These are phyloP conservation scores for Gambusia holbrooki DNA, from an alignment of 2,113 vertebrate species.

Conservation along the genomic window DNA sequence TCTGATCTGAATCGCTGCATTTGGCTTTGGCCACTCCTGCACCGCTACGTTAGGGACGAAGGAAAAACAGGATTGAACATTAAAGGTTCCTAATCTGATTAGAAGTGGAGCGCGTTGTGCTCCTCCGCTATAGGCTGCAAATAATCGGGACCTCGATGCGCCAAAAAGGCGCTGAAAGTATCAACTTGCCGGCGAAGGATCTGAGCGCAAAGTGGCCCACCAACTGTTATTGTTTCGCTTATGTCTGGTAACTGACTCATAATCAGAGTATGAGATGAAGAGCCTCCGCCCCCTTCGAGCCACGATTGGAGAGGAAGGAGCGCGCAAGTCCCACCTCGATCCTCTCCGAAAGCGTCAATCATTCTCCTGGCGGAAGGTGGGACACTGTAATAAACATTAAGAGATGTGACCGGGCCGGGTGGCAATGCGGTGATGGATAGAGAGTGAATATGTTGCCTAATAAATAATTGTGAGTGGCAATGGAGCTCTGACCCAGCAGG, in stretches of 20 bases:
- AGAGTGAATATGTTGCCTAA: slow-evolving; percentile 81
- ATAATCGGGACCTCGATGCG: slow-evolving; percentile 45
- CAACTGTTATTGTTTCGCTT: slow-evolving; percentile 83
- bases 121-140: slow-evolving; percentile 45
- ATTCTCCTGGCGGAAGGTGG: slow-evolving; percentile 75
- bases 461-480: slow-evolving; percentile 81
- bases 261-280: slow-evolving; percentile 76
- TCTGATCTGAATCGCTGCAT: slow-evolving; percentile 83
- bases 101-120: slow-evolving; percentile 68
- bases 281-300: slow-evolving; percentile 77
- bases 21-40: slow-evolving; percentile 82
- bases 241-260: slow-evolving; percentile 85
- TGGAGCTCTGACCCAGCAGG: slow-evolving; percentile 69
- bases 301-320: slow-evolving; percentile 75
- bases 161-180: slow-evolving; percentile 38
- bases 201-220: slow-evolving; percentile 71
- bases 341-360: slow-evolving; percentile 79
- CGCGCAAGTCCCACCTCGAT: slow-evolving; percentile 76
- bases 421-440: slow-evolving; percentile 80
- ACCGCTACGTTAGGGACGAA: slow-evolving; percentile 66
- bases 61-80: slow-evolving; percentile 64
- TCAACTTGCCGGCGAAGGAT: slow-evolving; percentile 57
- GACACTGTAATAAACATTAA: slow-evolving; percentile 81
- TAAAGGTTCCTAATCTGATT: slow-evolving; percentile 74
- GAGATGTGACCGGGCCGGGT: slow-evolving; percentile 80